A percentile compares a stretch with the other conserved stretches of the same genome.
These are phyloP conservation scores for Maccullochella peelii DNA, from an alignment of 2,113 vertebrate genomes.

Conservation along the genomic window DNA sequence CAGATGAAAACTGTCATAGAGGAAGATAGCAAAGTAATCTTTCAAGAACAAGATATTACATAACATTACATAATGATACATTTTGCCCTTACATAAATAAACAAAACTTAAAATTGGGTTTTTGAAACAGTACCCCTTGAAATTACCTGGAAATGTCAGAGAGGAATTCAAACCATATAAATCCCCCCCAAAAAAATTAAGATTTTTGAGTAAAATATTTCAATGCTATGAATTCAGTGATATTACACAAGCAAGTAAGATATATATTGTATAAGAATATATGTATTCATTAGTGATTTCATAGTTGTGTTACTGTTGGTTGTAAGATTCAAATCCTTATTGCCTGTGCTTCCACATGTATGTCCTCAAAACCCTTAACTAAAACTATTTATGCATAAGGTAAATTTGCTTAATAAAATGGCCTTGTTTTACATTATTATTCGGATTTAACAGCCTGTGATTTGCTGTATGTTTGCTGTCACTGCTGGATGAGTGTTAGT, in stretches of 20 bases:
- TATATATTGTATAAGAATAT: too few species aligned
- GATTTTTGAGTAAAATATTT: not conserved
- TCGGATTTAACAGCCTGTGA: too few species aligned
- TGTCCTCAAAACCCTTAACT: not conserved
- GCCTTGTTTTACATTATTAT: not conserved
- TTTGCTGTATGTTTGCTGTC: not conserved
- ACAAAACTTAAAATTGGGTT: not conserved
- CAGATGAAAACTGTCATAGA: too few species aligned
- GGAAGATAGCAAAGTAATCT: too few species aligned
- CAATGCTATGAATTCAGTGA: not conserved
- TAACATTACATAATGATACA: too few species aligned
- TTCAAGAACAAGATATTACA: too few species aligned
- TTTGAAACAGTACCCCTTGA: not conserved
- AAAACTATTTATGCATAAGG: not conserved
- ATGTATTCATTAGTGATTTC: not conserved
- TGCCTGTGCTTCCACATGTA: not conserved
- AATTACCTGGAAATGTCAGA: not conserved
- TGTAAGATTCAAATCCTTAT: not conserved
- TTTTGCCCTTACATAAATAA: too few species aligned
- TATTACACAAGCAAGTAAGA: not conserved
- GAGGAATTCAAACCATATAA: not conserved
- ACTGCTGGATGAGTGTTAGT: not conserved
- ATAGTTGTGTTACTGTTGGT: not conserved
- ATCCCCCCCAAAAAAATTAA: too few species aligned
- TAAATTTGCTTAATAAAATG: not conserved